A percentile compares a stretch with the other conserved stretches of the same genome.
Conservation (phyloP, 2,113 vertebrate genomes). For the Ammodramus savannarum region DNA sequence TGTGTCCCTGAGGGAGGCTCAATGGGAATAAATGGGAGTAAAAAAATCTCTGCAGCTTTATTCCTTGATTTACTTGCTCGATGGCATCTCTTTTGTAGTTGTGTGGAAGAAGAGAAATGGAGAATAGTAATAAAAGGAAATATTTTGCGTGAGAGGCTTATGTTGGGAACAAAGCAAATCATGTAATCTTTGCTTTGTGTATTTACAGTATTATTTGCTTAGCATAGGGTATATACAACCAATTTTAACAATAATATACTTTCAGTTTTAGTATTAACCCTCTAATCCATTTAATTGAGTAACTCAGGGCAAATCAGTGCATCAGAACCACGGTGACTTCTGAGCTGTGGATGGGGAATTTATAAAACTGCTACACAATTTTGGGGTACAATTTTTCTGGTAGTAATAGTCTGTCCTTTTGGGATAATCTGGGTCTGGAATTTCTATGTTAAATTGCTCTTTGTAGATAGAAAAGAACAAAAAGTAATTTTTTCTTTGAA, state of each 20-base stretch:
- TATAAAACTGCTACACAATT: not conserved
- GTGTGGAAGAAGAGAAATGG: not conserved
- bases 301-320: not conserved
- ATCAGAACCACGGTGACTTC: fast-evolving
- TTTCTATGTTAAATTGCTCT: not conserved
- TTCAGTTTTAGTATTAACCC: not conserved
- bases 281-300: not conserved
- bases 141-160: not conserved
- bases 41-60: conserved; percentile 23
- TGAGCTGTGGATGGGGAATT: not conserved
- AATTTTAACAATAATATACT: not conserved
- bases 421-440: not conserved
- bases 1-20: conserved; percentile 37
- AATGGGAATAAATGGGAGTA: conserved; percentile 39
- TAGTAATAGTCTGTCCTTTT: not conserved
- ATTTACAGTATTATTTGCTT: not conserved
- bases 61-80: not conserved
- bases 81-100: not conserved
- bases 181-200: not conserved
- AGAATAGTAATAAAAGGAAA: not conserved
- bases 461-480: not conserved
- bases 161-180: not conserved
- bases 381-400: not conserved
- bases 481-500: not conserved
- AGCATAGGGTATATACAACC: not conserved